Percentiles rank a stretch among this genome's conserved stretches.
These are phyloP conservation scores for Cyanoramphus novaezelandiae DNA, from an alignment of 2,113 vertebrate species.

Conservation along the genomic window DNA sequence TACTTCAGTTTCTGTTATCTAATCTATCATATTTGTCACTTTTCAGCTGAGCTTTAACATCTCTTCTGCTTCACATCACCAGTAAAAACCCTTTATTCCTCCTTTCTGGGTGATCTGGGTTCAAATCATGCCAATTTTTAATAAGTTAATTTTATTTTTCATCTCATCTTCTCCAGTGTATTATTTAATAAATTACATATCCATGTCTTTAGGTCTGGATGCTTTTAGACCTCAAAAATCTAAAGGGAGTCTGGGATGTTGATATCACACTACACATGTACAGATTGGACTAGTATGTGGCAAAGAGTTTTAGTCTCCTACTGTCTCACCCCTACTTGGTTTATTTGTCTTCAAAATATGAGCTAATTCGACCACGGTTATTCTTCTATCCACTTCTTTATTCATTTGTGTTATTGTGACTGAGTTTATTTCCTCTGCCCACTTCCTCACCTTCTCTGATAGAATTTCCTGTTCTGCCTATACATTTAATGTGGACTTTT, in stretches of 20 bases:
- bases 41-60: neutral
- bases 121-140: neutral
- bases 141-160: neutral
- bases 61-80: neutral
- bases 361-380: neutral
- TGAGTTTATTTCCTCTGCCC: neutral
- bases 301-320: neutral
- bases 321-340: rapidly evolving
- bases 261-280: neutral
- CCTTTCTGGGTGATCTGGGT: neutral
- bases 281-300: neutral
- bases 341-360: neutral
- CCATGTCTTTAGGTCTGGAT: neutral
- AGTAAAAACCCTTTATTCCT: neutral
- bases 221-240: neutral
- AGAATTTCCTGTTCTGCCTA: neutral
- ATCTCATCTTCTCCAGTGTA: neutral
- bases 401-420: neutral
- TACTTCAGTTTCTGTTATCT: neutral
- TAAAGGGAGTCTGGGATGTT: neutral
- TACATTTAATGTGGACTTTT: neutral
- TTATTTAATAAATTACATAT: neutral
- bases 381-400: neutral
- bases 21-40: neutral
- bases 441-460: neutral